Percentiles rank a stretch among this genome's conserved stretches.
Evolutionary conservation across 2,113 vertebrate species (phyloP).

Genomic region (Pipra filicauda): DNA sequence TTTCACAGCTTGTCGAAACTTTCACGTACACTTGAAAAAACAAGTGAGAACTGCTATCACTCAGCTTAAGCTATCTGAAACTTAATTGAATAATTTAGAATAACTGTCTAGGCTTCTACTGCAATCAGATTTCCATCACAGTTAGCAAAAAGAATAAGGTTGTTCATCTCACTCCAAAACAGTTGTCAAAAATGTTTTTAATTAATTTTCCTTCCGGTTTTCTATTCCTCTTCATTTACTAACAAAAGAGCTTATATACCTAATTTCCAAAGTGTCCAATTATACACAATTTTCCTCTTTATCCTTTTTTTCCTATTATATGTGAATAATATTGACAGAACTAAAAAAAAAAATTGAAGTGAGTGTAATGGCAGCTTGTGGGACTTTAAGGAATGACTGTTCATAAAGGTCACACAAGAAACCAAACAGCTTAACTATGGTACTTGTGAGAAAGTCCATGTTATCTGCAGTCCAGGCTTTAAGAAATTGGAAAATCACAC

Average conservation of each 20-base stretch:
- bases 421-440: not conserved
- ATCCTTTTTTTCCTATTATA: not conserved
- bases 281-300: not conserved
- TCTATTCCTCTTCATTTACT: not conserved
- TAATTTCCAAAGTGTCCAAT: not conserved
- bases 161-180: not conserved
- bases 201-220: not conserved
- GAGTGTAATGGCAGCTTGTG: not conserved
- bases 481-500: not conserved
- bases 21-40: not conserved
- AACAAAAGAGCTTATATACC: not conserved
- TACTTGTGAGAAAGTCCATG: not conserved
- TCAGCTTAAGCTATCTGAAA: not conserved
- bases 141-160: not conserved
- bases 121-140: not conserved
- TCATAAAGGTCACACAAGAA: not conserved
- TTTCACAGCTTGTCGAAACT: not conserved
- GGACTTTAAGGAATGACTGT: not conserved
- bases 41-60: not conserved
- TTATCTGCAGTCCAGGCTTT: not conserved
- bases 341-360: not conserved
- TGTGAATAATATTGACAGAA: not conserved
- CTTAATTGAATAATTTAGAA: not conserved
- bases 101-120: not conserved
- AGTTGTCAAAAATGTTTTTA: not conserved